Base-by-base conservation (phyloP, 1,140 invertebrate species). In the Solenopsis invicta region DNA sequence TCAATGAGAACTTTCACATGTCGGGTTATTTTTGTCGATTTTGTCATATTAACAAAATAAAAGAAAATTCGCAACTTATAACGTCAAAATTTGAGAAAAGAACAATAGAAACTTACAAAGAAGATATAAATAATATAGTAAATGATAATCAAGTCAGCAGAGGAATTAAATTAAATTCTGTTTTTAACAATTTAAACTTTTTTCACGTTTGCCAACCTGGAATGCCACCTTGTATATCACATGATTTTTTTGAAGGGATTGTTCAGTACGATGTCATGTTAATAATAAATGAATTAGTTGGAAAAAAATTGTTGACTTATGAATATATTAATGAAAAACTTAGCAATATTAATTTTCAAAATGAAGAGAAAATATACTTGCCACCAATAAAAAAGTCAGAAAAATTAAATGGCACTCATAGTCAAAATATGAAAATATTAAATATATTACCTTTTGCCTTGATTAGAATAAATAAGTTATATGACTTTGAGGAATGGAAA, bases 211-310 rank as follows among this genome's bases (percentile, higher is more conserved):
- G 18, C 18, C 18, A 56, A 56, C 52, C 52, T 56, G n/a, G 52
- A n/a, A 8, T 56, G 6, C 52, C 52, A 56, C 52, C 52, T 56
- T 56, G 52, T 56, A 56, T 56, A 8, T 56, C 52, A 56, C 52
- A 56, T 56, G 52, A 56, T n/a, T 18, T 56, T n/a, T 56, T 56
- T 56, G 52, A 56, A 56, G 52, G n/a, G 6, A 56, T 56, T n/a
- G 52, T 56, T 56, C 18, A 56, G 6, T 56, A 56, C 2, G 18
- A 56, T 56, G 18, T 56, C 18, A 56, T 56, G 52, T 56, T 56
- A 18, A 56, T 56, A 56, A n/a, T 56, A 56, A 56, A 56, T 56
- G 5, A 56, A 56, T 56, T 56, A n/a, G 52, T 56, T 56, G 52
- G 5, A n/a, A 56, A 56, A n/a, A 56, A 56, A 56, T 56, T 56